These are phyloP conservation scores for Dynastes tityus DNA, from an alignment of 2,888 invertebrate species.

Conservation along the genomic window DNA sequence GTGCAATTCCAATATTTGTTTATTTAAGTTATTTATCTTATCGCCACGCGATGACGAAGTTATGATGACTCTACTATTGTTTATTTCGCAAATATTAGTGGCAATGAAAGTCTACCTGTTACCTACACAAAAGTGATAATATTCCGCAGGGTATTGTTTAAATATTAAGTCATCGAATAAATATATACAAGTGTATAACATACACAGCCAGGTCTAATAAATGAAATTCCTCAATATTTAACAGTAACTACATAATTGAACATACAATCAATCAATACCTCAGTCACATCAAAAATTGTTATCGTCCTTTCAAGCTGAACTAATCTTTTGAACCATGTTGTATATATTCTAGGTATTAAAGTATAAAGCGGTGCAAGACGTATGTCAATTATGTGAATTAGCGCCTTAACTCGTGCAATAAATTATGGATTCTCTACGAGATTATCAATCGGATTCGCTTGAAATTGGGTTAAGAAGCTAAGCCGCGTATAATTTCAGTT, in stretches of 20 bases:
- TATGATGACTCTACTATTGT: slow-evolving; percentile 6
- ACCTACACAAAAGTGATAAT: too few relatives aligned
- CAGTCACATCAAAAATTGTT: neutral
- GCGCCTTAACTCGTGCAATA: slow-evolving; percentile 7
- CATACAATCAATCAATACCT: too few relatives aligned
- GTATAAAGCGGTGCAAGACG: neutral
- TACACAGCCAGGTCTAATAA: too few relatives aligned
- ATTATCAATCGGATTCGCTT: neutral
- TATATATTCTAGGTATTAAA: neutral
- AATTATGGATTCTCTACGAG: neutral
- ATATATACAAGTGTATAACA: neutral
- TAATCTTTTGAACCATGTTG: too few relatives aligned
- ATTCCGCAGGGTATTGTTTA: neutral
- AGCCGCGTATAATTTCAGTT: neutral
- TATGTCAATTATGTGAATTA: slow-evolving; percentile 3
- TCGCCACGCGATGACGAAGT: slow-evolving; percentile 13
- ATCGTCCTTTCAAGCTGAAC: too few relatives aligned
- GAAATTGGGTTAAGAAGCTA: slow-evolving; percentile 10
- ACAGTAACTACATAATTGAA: too few relatives aligned
- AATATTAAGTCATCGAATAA: neutral
- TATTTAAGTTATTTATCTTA: slow-evolving; percentile 42
- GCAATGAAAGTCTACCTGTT: slow-evolving; percentile 23
- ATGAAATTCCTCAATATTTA: too few relatives aligned
- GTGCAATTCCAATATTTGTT: slow-evolving; percentile 30
- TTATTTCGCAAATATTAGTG: slow-evolving; percentile 16